These are phyloP conservation scores for Tanytarsus gracilentus DNA, from an alignment of 2,888 invertebrate genomes.

Conservation along the genomic window DNA sequence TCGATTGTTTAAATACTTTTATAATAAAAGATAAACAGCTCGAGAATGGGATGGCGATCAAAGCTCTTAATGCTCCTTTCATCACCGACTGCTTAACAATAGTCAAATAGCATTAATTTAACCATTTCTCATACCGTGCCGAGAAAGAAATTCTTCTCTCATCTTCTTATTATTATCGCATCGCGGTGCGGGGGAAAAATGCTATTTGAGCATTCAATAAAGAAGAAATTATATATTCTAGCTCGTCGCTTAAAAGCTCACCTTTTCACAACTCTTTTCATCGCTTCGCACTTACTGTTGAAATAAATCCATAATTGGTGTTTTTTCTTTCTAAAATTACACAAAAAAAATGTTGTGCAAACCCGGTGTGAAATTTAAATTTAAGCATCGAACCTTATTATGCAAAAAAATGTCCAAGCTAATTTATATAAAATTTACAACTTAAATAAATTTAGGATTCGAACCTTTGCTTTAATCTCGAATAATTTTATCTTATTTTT, in stretches of 20 bases:
- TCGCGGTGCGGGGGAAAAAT: constrained; percentile 6
- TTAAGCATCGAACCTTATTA: too few relatives aligned
- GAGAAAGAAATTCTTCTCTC: not conserved
- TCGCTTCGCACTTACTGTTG: too few relatives aligned
- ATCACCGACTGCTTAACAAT: constrained; percentile 15
- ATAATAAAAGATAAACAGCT: constrained; percentile 27
- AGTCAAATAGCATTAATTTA: constrained; percentile 27
- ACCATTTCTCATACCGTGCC: constrained; percentile 10
- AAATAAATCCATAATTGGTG: not conserved
- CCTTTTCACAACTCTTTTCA: not conserved
- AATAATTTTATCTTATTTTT: too few relatives aligned
- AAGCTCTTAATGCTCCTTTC: not conserved
- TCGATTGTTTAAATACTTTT: constrained; percentile 28
- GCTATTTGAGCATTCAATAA: constrained; percentile 27
- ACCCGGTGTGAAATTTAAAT: not conserved
- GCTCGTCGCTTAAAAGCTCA: not conserved
- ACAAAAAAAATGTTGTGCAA: not conserved
- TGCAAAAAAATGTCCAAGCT: too few relatives aligned
- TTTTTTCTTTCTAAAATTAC: not conserved
- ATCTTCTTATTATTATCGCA: constrained; percentile 21
- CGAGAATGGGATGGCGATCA: not conserved
- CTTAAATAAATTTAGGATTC: too few relatives aligned
- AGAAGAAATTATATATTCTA: not conserved
- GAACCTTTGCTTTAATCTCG: too few relatives aligned
- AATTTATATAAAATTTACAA: too few relatives aligned